Evolutionary conservation across 2,797 vertebrate genomes (phyloP), one percentile per base, ranked within the genome.

Genomic region (Melanotaenia maccullochi): DNA sequence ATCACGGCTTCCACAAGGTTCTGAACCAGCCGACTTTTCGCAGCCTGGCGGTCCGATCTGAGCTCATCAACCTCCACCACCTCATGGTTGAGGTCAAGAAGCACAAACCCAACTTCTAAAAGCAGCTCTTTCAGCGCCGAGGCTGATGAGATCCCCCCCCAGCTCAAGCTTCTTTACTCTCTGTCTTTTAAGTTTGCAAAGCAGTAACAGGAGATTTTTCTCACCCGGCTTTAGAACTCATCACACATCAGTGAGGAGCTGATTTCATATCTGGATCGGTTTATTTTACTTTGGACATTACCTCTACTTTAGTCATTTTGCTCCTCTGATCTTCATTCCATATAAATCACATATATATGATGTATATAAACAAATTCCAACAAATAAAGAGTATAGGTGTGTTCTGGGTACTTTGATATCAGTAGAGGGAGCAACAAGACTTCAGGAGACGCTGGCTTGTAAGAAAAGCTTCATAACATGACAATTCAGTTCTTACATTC

Each of bases 31-130:
- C 96, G 0, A 94, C 96, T 0, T 96, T 97, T 65, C 94, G 96
- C 18, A 94, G 93, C 35, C 93, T 98, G 57, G 94, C 95, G 0
- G 96, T 95, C 9, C 95, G 97, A 33, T 96, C 96, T 0, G 96
- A 98, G 81, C 96, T 98, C 89, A 97, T 98, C 92, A 98, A 97
- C 85, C 95, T 98, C 70, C 97, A 98, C 71, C 97, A 98, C 84
- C 95, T 98, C 30, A 98, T 98, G 97, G 97, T 98, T 5, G 97
- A 98, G 75, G 96, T 98, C 49, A 98, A 98, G 92, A 98, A 97
- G 69, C 97, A 98, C 91, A 97, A 97, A 33, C 97, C 96, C 49
- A 98, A 98, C 90, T 98, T 98, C 93, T 97, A 75, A 89, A 18
- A 0, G 11, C 1, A 2, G 9, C 32, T 9, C 3, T 0, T 0